phyloP scores from a whole-genome alignment of 2,888 invertebrate species.

The Drosophila mimetica region DNA sequence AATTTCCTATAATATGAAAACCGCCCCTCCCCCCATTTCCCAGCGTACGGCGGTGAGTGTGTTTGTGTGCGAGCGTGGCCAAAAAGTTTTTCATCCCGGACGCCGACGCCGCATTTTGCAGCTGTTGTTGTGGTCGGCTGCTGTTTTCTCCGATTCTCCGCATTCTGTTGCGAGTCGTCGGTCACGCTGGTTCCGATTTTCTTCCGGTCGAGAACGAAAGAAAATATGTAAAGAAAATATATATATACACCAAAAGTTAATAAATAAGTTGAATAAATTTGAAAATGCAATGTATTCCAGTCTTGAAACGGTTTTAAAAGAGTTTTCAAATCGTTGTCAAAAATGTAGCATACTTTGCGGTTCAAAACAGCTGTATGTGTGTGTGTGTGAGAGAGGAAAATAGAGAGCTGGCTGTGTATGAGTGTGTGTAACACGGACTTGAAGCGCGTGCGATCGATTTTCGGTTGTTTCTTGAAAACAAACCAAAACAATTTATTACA shows the following conservation, averaged over 20 bases:
- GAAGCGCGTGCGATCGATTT: constrained; percentile 69
- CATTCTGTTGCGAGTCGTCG: constrained; percentile 72
- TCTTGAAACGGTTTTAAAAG: neutral
- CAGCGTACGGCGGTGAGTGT: neutral
- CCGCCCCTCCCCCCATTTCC: constrained; percentile 7
- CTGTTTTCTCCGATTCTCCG: constrained; percentile 38
- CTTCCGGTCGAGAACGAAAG: constrained; percentile 31
- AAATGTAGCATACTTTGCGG: constrained; percentile 50
- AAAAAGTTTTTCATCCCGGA: constrained; percentile 55
- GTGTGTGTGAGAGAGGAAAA: constrained; percentile 17
- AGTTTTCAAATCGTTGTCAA: constrained; percentile 11
- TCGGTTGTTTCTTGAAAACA: constrained; percentile 41
- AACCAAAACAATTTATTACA: constrained; percentile 2
- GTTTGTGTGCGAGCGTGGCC: constrained; percentile 25
- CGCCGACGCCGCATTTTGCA: constrained; percentile 52
- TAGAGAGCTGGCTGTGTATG: constrained; percentile 19
- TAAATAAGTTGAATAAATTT: neutral
- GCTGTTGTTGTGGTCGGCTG: constrained; percentile 60
- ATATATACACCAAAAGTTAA: neutral
- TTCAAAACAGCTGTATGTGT: constrained; percentile 61
- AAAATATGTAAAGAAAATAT: constrained; percentile 1
- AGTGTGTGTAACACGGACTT: constrained; percentile 49
- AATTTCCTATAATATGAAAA: constrained; percentile 36
- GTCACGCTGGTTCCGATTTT: constrained; percentile 49
- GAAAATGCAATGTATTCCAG: neutral